Base-by-base conservation (phyloP, 92 coral and sea anemone genomes). In the Porites rus region DNA sequence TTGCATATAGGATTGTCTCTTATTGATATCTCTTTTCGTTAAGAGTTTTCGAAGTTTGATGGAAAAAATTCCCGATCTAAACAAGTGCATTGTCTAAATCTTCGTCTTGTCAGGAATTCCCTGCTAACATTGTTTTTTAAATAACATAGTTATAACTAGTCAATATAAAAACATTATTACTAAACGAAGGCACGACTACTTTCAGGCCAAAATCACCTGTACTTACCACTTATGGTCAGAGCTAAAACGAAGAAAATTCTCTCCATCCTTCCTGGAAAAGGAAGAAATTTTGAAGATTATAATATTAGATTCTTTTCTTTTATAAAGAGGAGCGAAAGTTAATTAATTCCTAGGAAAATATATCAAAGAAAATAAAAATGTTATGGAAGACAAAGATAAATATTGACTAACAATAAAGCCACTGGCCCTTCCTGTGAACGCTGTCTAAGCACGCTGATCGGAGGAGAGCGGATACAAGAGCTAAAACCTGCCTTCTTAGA, bases 221-320 rank as follows among this genome's bases (percentile, higher is more conserved):
- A 72, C 90, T 78, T 79, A 91, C 94, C 94, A 58, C 80, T 75
- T 22, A 91, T 69, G 87, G 83, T 83, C 58, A 91, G 80, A 68
- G 92, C 94, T 69, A 91, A 79, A 62, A 91, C 87, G 72, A 87
- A 69, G 53, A 91, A 54, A 25, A 91, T 74, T 73, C 87, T 80
- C 83, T 91, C 90, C 94, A 91, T 91, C 69, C 83, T 88, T 78
- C 72, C 94, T 91, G 21, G 25, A 85, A 84, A 61, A 46, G 19
- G 54, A 4, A 71, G 64, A 73, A 62, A 83, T 51, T 61, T 72
- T 10, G 18, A 43, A 19, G 21, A 51, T 51, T 73, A 54, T 62
- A 24, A 19, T n/a, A 20, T 46, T 7, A 43, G 46, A 72, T 50
- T 43, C 43, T 65, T 52, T 72, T 4, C 51, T 56, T 81, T 72